phyloP scores from a whole-genome alignment of 2,797 vertebrate species.

The Danio albolineatus region DNA sequence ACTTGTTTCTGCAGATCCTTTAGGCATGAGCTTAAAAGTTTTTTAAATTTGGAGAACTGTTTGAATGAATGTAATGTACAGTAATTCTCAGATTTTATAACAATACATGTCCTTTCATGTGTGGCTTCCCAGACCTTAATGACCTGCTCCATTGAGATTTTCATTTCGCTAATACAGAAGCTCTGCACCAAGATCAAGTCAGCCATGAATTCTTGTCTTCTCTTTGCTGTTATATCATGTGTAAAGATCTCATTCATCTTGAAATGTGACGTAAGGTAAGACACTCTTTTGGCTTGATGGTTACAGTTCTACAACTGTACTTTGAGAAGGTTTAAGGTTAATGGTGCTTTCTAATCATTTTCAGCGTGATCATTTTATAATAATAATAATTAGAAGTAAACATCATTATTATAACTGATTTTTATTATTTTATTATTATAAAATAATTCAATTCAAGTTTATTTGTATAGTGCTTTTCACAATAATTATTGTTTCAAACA shows the following conservation, averaged over 20 bases:
- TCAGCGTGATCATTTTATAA: too few relatives aligned
- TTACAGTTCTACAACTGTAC: not conserved
- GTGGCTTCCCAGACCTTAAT: conserved; percentile 9
- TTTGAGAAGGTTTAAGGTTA: not conserved
- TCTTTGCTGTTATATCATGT: conserved; percentile 3
- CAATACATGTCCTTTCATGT: not conserved
- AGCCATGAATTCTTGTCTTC: not conserved
- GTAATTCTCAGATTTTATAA: conserved; percentile 11
- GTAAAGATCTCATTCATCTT: not conserved
- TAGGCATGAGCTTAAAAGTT: not conserved
- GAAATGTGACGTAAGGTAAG: not conserved
- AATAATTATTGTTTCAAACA: too few relatives aligned
- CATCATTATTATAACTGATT: too few relatives aligned
- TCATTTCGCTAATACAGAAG: not conserved
- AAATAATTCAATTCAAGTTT: too few relatives aligned
- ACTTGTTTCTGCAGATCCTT: not conserved
- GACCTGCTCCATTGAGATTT: conserved; percentile 16
- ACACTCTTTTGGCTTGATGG: not conserved
- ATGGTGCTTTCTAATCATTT: not conserved
- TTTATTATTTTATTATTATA: too few relatives aligned
- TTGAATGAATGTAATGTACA: conserved; percentile 12
- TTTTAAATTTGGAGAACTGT: conserved; percentile 5
- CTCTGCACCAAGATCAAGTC: not conserved
- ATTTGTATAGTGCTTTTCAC: too few relatives aligned
- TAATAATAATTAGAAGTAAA: too few relatives aligned